Evolutionary conservation across 2,797 vertebrate species (phyloP), one percentile per base, ranked within the genome.

Genomic region (Lagothrix lagotricha): DNA sequence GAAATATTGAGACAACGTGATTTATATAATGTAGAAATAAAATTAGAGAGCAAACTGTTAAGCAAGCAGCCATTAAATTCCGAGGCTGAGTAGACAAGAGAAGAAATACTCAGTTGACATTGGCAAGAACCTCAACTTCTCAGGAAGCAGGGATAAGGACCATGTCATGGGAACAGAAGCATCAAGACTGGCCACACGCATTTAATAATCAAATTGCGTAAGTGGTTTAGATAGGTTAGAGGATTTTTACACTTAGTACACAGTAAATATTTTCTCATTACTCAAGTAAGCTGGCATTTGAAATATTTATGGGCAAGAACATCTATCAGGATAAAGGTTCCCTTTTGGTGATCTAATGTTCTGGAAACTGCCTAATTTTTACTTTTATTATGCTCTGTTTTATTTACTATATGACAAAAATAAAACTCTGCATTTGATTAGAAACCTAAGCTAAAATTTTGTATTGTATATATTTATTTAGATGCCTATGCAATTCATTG

Each of bases 221-320:
- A 84, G 5, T 58, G 8, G 9, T 86, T 72, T 70, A 67, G 11
- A 19, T 85, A 57, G 57, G 3, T 90, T 52, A 58, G 44, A 46
- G 88, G 36, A 82, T 36, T 76, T 82, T 19, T 73, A 20, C 64
- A 39, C 80, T 96, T 93, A 93, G 93, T 48, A 8, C 94, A 73
- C 41, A n/a, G 10, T 64, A 84, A 91, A 77, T 61, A 58, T 79
- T 64, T 95, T 79, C 75, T 5, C 64, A 57, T 73, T 64, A 39
- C 1, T 64, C 36, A 76, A 57, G 39, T 36, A 80, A 87, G 75
- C 1, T 39, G 26, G 24, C 20, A 17, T 46, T 93, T 90, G n/a
- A 88, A 58, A 83, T 75, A 81, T 80, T 87, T 80, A 75, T 17
- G 67, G 8, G 4, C 12, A 46, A 90, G 41, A 64, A 90, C 80